These are phyloP conservation scores for Microtus montanus DNA, from an alignment of 2,113 vertebrate species.

Conservation along the genomic window DNA sequence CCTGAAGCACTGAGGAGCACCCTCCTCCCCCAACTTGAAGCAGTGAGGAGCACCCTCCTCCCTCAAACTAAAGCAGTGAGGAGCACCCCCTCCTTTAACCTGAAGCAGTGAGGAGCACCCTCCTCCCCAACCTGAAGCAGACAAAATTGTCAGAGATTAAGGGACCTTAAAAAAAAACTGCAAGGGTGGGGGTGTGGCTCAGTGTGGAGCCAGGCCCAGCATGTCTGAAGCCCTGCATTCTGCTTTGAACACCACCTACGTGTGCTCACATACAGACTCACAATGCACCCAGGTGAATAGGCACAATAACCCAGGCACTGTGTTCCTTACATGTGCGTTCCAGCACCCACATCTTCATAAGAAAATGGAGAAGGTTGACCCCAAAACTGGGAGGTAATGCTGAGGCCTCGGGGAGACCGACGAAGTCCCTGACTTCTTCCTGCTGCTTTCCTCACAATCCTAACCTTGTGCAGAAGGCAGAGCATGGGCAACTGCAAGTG, in stretches of 20 bases:
- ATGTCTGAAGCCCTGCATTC: neutral
- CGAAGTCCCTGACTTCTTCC: too few species aligned
- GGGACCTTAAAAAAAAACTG: neutral
- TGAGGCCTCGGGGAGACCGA: too few species aligned
- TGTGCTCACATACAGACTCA: neutral
- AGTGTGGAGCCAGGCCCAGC: neutral
- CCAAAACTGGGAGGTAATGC: rapidly evolving
- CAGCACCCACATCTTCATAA: neutral
- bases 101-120: neutral
- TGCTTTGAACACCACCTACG: neutral
- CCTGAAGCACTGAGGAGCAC: neutral
- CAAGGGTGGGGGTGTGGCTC: neutral
- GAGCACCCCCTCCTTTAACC: neutral
- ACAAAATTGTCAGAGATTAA: neutral
- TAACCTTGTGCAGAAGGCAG: neutral
- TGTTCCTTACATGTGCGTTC: too few species aligned
- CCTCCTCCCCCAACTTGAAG: neutral
- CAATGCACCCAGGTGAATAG: neutral
- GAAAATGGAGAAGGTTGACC: neutral
- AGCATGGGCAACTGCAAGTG: neutral
- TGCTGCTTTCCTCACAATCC: neutral
- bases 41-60: neutral
- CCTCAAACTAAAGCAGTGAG: neutral
- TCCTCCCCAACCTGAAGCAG: neutral
- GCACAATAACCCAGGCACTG: neutral